Evolutionary conservation across 2,797 vertebrate species (phyloP).

Genomic region (Tenualosa thibaudeaui): DNA sequence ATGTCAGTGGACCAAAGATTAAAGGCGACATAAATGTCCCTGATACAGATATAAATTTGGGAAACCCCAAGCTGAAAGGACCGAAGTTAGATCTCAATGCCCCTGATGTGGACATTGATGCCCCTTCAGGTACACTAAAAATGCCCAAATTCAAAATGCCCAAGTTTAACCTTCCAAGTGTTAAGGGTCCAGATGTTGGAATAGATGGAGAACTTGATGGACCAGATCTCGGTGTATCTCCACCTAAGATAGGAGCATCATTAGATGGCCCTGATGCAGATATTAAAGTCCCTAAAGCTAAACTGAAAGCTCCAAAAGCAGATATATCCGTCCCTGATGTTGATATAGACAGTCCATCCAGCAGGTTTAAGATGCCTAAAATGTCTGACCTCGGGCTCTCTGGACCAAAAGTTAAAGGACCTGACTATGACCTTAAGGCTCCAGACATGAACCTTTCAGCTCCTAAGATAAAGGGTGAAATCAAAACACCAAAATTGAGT

Average conservation of each 20-base stretch:
- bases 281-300: conserved; percentile 22
- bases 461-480: conserved; percentile 46
- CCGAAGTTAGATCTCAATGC: conserved; percentile 19
- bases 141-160: conserved; percentile 57
- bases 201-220: conserved; percentile 44
- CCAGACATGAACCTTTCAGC: conserved; percentile 42
- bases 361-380: conserved; percentile 58
- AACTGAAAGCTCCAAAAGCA: conserved; percentile 33
- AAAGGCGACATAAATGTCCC: conserved; percentile 34
- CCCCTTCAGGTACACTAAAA: conserved; percentile 55
- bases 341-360: conserved; percentile 31
- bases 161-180: conserved; percentile 49
- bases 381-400: conserved; percentile 52
- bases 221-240: conserved; percentile 42
- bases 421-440: conserved; percentile 44
- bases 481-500: conserved; percentile 35
- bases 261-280: conserved; percentile 35
- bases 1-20: conserved; percentile 40
- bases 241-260: conserved; percentile 39
- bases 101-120: conserved; percentile 31
- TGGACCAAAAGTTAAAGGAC: conserved; percentile 50
- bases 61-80: conserved; percentile 31
- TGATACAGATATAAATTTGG: conserved; percentile 29
- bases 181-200: conserved; percentile 47
- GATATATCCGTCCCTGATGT: conserved; percentile 30